A percentile compares a stretch with the other conserved stretches of the same genome.
phyloP scores from a whole-genome alignment of 2,113 vertebrate species.

The Raja brachyura region DNA sequence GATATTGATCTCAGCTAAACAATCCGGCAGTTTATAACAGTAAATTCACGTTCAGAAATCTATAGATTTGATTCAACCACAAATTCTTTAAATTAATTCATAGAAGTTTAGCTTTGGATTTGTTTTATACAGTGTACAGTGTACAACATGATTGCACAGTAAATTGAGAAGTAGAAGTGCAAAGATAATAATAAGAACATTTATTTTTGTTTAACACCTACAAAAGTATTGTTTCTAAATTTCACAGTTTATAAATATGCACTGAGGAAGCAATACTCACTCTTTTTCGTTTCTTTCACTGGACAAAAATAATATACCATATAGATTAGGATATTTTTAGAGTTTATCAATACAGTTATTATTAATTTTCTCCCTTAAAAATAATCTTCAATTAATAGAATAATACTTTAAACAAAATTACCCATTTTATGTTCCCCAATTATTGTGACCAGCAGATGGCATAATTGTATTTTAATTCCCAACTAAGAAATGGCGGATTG shows the following conservation, averaged over 20 bases:
- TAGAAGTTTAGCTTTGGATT: neutral
- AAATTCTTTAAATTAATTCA: neutral
- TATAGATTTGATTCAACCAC: neutral
- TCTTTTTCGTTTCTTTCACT: conserved; percentile 8
- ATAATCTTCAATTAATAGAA: neutral
- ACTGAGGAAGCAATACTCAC: neutral
- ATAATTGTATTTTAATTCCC: conserved; percentile 36
- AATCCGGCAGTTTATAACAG: neutral
- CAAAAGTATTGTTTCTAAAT: neutral
- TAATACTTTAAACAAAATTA: neutral
- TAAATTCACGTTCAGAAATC: neutral
- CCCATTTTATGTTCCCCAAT: neutral
- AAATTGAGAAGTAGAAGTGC: neutral
- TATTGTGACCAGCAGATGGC: conserved; percentile 30
- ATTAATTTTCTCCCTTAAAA: neutral
- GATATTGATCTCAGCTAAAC: neutral
- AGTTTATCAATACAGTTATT: neutral
- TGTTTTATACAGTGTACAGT: neutral
- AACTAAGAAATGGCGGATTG: neutral
- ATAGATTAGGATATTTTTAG: neutral
- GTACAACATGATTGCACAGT: too few species aligned
- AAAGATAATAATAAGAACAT: neutral
- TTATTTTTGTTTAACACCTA: neutral
- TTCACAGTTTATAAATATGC: neutral
- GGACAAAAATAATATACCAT: neutral